phyloP scores from a whole-genome alignment of 1,140 invertebrate genomes.

The Drosophila ercepeae region DNA sequence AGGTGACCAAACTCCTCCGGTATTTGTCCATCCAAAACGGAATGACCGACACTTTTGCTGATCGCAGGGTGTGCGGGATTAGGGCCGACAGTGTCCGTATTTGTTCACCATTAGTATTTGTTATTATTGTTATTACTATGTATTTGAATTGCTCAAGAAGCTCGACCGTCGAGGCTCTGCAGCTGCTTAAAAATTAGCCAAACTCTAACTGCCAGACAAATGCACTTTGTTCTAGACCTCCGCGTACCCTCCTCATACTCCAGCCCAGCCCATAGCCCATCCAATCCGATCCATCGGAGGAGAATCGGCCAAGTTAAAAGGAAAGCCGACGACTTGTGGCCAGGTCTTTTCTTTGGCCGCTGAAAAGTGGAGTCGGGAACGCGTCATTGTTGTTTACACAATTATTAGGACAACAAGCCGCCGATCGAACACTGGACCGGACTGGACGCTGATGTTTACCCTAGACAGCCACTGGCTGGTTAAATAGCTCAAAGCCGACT shows the following conservation, averaged over 20 bases:
- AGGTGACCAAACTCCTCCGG: neutral
- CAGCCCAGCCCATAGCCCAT: neutral
- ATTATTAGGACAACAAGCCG: slow-evolving; percentile 83
- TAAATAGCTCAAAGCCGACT: slow-evolving; percentile 61
- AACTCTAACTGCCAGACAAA: slow-evolving; percentile 81
- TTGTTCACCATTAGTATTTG: slow-evolving; percentile 83
- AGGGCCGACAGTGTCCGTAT: slow-evolving; percentile 45
- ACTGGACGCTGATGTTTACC: slow-evolving; percentile 38
- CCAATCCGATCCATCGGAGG: slow-evolving; percentile 9
- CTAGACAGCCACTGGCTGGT: slow-evolving; percentile 57
- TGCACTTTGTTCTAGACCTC: slow-evolving; percentile 72
- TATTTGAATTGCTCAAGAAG: slow-evolving; percentile 83
- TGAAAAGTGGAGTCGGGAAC: slow-evolving; percentile 57
- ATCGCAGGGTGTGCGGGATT: slow-evolving; percentile 32
- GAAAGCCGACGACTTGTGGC: slow-evolving; percentile 47
- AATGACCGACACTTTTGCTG: slow-evolving; percentile 76
- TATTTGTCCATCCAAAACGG: slow-evolving; percentile 34
- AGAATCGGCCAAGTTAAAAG: slow-evolving; percentile 43
- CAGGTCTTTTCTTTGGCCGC: slow-evolving; percentile 26
- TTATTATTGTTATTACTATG: slow-evolving; percentile 83
- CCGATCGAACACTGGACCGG: slow-evolving; percentile 54
- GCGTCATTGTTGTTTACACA: slow-evolving; percentile 83
- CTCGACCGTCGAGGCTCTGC: slow-evolving; percentile 48
- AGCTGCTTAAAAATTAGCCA: slow-evolving; percentile 78
- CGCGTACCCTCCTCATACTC: slow-evolving; percentile 23